Evolutionary conservation across 1,140 invertebrate genomes (phyloP), one percentile per base, ranked within the genome.

Genomic region (Steinernema khuongi): DNA sequence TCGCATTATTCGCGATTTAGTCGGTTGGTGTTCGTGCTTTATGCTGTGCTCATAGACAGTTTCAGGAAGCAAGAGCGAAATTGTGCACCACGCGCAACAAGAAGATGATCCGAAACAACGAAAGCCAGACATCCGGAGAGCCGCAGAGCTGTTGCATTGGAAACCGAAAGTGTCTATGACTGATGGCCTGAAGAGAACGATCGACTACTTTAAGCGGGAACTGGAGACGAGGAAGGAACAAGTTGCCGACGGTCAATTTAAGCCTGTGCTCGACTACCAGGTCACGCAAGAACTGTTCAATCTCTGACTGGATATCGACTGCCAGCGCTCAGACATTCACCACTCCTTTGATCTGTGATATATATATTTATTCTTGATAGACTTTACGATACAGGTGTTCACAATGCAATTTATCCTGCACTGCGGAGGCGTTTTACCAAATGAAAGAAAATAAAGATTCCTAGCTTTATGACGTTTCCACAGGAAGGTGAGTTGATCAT

Each of bases 51-150:
- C 67, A 66, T n/a, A n/a, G n/a, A n/a, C n/a, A n/a, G n/a, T 93
- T 82, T 91, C 93, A 80, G 93, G 92, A 2, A 92, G 92, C 19
- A 89, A 89, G 1, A 95, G 93, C 86, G 89, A 91, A 81, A 92
- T 98, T 72, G 88, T 91, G 1, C 90, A 92, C 81, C 89, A 91
- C 68, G 90, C 71, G 26, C 74, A 81, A 22, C 71, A 73, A 70
- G 44, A 79, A 68, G 96, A 99, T 87, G 96, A 99, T 88, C 97
- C 96, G 0, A 93, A 96, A 85, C 89, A 92, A 77, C 88, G 97
- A 69, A 91, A 91, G 79, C 96, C 96, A 0, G 94, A 98, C 85
- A 99, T 99, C 70, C 89, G 89, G 0, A 87, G 92, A 71, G 97
- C 97, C 1, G 92, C 92, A 79, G 89, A 89, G 72, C 89, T 91